Percentiles rank a stretch among this genome's conserved stretches.
phyloP scores from a whole-genome alignment of 2,888 invertebrate species.

The Patella depressa region DNA sequence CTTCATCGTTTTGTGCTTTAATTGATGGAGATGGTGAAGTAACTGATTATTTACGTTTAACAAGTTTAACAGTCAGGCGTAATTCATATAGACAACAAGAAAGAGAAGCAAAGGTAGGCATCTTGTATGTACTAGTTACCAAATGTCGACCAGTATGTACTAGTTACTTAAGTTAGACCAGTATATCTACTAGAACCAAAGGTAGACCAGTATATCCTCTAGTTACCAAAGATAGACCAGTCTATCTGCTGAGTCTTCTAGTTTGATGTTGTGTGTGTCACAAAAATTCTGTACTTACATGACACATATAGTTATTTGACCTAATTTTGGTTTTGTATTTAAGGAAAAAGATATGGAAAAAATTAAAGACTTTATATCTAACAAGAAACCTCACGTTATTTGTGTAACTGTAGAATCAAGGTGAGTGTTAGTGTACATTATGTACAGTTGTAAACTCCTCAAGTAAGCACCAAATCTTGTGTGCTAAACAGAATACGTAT shows the following conservation, averaged over 20 bases:
- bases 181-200: too few species aligned
- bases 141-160: not conserved
- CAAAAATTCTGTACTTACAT: too few species aligned
- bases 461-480: too few species aligned
- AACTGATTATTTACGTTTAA: constrained; percentile 89
- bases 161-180: too few species aligned
- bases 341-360: constrained; percentile 77
- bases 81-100: constrained; percentile 81
- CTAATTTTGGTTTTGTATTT: constrained; percentile 18
- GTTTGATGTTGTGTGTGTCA: too few species aligned
- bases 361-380: constrained; percentile 85
- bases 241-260: too few species aligned
- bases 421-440: constrained; percentile 76
- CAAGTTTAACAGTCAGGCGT: constrained; percentile 86
- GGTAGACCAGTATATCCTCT: too few species aligned
- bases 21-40: constrained; percentile 92
- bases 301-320: too few species aligned
- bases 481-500: too few species aligned
- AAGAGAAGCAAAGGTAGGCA: constrained; percentile 74
- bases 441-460: too few species aligned
- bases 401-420: constrained; percentile 92
- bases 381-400: constrained; percentile 94
- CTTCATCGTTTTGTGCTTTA: constrained; percentile 87
- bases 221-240: too few species aligned
- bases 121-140: not conserved